A percentile compares a stretch with the other conserved stretches of the same genome.
These are phyloP conservation scores for Orthonyx spaldingii DNA, from an alignment of 2,113 vertebrate species.

Conservation along the genomic window DNA sequence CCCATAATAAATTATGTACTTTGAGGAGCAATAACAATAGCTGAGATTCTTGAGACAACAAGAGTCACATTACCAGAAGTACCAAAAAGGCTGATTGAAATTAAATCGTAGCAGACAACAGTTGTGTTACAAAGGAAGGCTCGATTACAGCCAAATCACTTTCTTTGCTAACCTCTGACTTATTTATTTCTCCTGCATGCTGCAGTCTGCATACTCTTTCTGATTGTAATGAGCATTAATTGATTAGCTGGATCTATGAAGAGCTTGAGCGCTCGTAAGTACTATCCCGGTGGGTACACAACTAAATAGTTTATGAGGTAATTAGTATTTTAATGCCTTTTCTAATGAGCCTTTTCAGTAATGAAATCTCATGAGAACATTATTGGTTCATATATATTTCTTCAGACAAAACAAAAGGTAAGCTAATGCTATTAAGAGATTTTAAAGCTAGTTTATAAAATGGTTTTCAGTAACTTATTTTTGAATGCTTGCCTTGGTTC, in stretches of 20 bases:
- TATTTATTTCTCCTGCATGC: slow-evolving; percentile 68
- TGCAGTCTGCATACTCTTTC: slow-evolving; percentile 70
- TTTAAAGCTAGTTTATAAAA: slow-evolving; percentile 58
- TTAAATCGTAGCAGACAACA: slow-evolving; percentile 63
- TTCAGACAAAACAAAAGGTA: slow-evolving; percentile 68
- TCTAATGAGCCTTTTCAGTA: slow-evolving; percentile 85
- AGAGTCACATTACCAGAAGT: slow-evolving; percentile 1
- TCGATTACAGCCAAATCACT: slow-evolving; percentile 57
- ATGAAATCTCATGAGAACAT: slow-evolving; percentile 77
- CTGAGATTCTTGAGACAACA: slow-evolving; percentile 31
- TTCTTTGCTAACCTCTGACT: slow-evolving; percentile 64
- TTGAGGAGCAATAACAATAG: slow-evolving; percentile 5
- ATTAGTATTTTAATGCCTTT: slow-evolving; percentile 84
- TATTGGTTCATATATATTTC: slow-evolving; percentile 74
- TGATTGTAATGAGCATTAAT: slow-evolving; percentile 90
- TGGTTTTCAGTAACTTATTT: slow-evolving; percentile 48
- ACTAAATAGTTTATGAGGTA: slow-evolving; percentile 99
- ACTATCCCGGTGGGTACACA: slow-evolving; percentile 84
- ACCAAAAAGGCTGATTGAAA: slow-evolving; percentile 53
- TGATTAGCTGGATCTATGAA: slow-evolving; percentile 90
- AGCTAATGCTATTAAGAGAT: slow-evolving; percentile 57
- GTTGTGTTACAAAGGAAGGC: slow-evolving; percentile 45
- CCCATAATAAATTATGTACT: slow-evolving; percentile 30
- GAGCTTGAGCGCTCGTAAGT: slow-evolving; percentile 83
- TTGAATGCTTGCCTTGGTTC: slow-evolving; percentile 35